A percentile compares a stretch with the other conserved stretches of the same genome.
These are phyloP conservation scores for Macaria notata DNA, from an alignment of 2,888 invertebrate species.

Conservation along the genomic window DNA sequence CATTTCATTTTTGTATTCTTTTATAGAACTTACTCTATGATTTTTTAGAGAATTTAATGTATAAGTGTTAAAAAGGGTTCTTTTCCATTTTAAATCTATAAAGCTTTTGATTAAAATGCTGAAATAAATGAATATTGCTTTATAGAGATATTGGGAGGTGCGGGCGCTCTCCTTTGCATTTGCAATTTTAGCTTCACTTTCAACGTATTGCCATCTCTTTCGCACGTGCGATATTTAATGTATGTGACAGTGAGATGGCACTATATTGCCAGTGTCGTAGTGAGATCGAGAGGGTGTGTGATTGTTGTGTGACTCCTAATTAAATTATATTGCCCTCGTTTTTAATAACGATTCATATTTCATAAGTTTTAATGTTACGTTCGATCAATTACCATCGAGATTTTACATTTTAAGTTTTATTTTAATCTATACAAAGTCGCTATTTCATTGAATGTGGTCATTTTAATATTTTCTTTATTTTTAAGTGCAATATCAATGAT, in stretches of 20 bases:
- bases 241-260: too few relatives aligned
- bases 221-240: too few relatives aligned
- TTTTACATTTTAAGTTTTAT: background rate
- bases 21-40: too few relatives aligned
- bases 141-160: background rate
- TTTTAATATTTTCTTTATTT: too few relatives aligned
- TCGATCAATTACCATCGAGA: background rate
- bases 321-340: constrained; percentile 1
- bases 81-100: background rate
- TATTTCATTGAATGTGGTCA: background rate
- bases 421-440: background rate
- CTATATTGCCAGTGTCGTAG: too few relatives aligned
- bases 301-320: background rate
- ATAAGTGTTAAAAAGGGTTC: too few relatives aligned
- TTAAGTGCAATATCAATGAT: too few relatives aligned
- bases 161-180: background rate
- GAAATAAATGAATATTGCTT: background rate
- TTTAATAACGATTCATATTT: constrained; percentile 5
- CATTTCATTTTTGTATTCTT: too few relatives aligned
- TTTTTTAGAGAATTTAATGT: too few relatives aligned
- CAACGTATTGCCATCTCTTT: too few relatives aligned
- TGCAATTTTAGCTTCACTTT: too few relatives aligned
- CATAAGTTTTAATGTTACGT: constrained; percentile 1
- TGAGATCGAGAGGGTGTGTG: too few relatives aligned
- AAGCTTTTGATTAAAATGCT: background rate